Conservation (phyloP, 2,888 invertebrate species). For the Tachina grossa region DNA sequence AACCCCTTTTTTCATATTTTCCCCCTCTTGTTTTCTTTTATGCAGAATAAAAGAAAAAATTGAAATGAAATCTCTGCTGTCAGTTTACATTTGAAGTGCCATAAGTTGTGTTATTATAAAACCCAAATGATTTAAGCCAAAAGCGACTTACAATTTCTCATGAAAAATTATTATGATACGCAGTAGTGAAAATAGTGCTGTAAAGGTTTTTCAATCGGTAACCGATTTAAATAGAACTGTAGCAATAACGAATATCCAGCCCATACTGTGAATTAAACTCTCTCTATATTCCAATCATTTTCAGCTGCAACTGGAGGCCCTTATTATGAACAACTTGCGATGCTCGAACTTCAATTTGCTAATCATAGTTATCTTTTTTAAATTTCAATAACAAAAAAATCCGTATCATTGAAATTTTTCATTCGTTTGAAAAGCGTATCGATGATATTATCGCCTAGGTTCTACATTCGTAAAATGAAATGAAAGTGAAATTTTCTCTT, state of each 20-base stretch:
- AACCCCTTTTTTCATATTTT: conserved; percentile 54
- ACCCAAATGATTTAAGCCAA: conserved; percentile 79
- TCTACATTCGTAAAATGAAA: no score
- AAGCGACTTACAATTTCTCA: conserved; percentile 51
- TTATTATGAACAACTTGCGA: background rate
- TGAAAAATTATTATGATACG: conserved; percentile 56
- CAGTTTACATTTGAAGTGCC: conserved; percentile 82
- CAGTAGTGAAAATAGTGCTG: conserved; percentile 33
- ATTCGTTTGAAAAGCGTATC: no score
- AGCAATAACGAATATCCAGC: no score
- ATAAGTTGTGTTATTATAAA: conserved; percentile 83
- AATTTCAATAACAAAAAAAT: no score
- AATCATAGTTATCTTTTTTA: no score
- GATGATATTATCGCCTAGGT: no score
- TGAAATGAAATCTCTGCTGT: conserved; percentile 75
- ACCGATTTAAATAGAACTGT: background rate
- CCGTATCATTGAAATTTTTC: no score
- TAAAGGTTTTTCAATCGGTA: background rate
- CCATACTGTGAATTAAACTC: no score
- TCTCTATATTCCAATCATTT: no score
- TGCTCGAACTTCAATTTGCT: background rate
- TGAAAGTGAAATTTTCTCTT: no score
- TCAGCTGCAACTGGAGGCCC: no score
- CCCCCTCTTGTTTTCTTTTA: conserved; percentile 10
- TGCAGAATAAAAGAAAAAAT: conserved; percentile 44